Conservation (phyloP, 1,140 invertebrate genomes). For the Drosophila guanche region DNA sequence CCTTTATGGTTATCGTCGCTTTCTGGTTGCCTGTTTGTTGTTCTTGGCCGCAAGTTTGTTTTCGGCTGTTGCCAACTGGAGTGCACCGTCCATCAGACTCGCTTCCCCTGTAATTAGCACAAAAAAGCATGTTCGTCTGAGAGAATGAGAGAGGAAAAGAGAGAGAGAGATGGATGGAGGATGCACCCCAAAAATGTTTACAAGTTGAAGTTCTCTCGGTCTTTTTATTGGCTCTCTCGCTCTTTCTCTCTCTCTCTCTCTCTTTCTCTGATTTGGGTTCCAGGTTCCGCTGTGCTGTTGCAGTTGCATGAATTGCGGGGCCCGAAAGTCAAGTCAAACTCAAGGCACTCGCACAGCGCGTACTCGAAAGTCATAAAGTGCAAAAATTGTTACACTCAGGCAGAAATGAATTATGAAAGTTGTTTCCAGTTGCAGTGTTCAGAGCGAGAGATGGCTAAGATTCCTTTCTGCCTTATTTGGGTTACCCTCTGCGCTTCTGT, state of each 20-base stretch:
- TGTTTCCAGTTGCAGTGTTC: slow-evolving; percentile 40
- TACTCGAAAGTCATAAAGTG: slow-evolving; percentile 79
- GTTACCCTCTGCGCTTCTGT: slow-evolving; percentile 13
- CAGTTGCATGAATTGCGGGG: slow-evolving; percentile 69
- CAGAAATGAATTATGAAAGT: slow-evolving; percentile 81
- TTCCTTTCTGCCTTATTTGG: slow-evolving; percentile 52
- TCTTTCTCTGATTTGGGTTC: no score
- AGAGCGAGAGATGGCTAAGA: slow-evolving; percentile 14
- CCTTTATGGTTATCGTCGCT: slow-evolving; percentile 50
- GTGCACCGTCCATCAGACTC: slow-evolving; percentile 50
- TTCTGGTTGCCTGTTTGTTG: slow-evolving; percentile 63
- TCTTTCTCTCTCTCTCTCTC: no score
- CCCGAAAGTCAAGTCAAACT: slow-evolving; percentile 44
- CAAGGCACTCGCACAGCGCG: slow-evolving; percentile 59
- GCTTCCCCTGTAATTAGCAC: slow-evolving; percentile 74
- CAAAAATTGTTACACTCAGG: slow-evolving; percentile 81
- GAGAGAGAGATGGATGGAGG: slow-evolving; percentile 9
- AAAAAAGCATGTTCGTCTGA: slow-evolving; percentile 39
- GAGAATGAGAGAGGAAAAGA: background rate
- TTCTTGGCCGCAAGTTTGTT: slow-evolving; percentile 72
- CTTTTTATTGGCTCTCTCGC: slow-evolving; percentile 15
- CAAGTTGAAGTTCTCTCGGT: slow-evolving; percentile 64
- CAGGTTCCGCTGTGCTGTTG: slow-evolving; percentile 14
- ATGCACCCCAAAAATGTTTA: slow-evolving; percentile 62
- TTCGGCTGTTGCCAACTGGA: slow-evolving; percentile 65